Evolutionary conservation across 2,888 invertebrate genomes (phyloP).

Genomic region (Pemphredon lugubris): DNA sequence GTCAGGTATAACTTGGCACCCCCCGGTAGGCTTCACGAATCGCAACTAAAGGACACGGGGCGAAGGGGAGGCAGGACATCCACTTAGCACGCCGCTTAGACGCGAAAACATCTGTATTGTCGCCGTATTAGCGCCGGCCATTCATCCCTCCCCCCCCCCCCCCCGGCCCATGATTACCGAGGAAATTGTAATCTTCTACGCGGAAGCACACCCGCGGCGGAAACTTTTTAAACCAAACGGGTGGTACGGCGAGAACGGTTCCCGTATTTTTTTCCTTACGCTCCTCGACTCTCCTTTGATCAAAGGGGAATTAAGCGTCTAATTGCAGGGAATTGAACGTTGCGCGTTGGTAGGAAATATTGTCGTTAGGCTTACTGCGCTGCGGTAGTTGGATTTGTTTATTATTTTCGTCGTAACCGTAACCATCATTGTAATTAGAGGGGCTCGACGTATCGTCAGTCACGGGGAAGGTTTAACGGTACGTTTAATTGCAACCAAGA

Average conservation of each 20-base stretch:
- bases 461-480: too few species aligned
- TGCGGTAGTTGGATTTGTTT: too few species aligned
- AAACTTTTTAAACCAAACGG: slow-evolving; percentile 46
- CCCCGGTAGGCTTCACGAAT: slow-evolving; percentile 30
- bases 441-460: too few species aligned
- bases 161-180: slow-evolving; percentile 70
- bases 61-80: slow-evolving; percentile 57
- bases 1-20: slow-evolving; percentile 52
- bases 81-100: slow-evolving; percentile 78
- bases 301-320: not conserved
- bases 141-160: too few species aligned
- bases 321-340: too few species aligned
- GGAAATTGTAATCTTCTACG: slow-evolving; percentile 65
- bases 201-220: slow-evolving; percentile 45
- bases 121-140: slow-evolving; percentile 71
- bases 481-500: too few species aligned
- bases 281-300: too few species aligned
- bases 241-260: too few species aligned
- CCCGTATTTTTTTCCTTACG: not conserved
- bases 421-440: too few species aligned
- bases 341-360: too few species aligned
- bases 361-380: too few species aligned
- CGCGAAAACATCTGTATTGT: slow-evolving; percentile 78
- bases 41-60: slow-evolving; percentile 6
- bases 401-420: too few species aligned